Base-by-base conservation (phyloP, 2,113 vertebrate species). In the Mus musculus region DNA sequence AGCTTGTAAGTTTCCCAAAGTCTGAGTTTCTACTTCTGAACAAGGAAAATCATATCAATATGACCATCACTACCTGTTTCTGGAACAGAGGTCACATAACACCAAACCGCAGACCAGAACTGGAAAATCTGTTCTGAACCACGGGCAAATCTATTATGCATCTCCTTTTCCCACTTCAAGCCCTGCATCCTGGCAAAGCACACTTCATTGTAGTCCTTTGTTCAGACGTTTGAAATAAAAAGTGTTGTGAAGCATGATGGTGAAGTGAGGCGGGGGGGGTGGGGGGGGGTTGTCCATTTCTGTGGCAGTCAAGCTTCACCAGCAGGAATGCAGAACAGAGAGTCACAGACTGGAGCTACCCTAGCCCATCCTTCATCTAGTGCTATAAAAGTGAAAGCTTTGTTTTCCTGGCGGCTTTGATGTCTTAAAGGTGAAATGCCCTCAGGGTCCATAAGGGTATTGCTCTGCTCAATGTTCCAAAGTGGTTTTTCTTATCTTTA, bases 351-450 rank as follows among this genome's bases (percentile, higher is more conserved):
- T 54, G 67, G 88, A 91, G 76, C 77, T 17, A 72, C 59, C 33
- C 93, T 91, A 95, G 39, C 85, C 67, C 56, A 14, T 49, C 82
- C 92, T 87, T 85, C 92, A 94, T 87, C 96, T 63, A 46, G 22
- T 75, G 61, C 84, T 89, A 75, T 92, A 96, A 95, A 97, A 96
- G 95, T 90, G 39, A 96, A 95, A 95, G 96, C 93, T 91, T 89
- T 71, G 59, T 59, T 80, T 95, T 95, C 93, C 88, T 73, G 59
- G 49, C 0, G 0, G 56, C 82, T 97, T 96, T 81, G 52, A 88
- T 39, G 36, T 90, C 96, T 97, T 97, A 95, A 95, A 97, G 87
- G 97, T 96, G 87, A 95, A 91, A 96, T 95, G 87, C 93, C 97
- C 94, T 94, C 36, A 14, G 87, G 94, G 87, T 95, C 61, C 88